Conservation (phyloP, 2,888 invertebrate genomes). For the Deilephila elpenor region DNA sequence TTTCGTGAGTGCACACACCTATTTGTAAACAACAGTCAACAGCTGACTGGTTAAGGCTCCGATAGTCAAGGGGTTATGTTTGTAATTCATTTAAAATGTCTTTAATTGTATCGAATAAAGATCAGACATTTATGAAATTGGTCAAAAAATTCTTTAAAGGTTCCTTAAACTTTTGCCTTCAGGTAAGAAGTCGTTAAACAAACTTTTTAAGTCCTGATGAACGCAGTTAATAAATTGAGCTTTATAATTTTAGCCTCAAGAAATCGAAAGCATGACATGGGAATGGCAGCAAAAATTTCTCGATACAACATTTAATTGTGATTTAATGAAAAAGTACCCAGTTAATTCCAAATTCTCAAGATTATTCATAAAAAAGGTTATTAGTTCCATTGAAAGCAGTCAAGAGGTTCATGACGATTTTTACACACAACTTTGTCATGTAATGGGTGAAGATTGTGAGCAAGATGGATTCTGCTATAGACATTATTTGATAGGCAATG, state of each 20-base stretch:
- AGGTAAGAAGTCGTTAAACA: slow-evolving; percentile 45
- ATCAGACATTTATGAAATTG: slow-evolving; percentile 38
- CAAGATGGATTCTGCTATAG: slow-evolving; percentile 81
- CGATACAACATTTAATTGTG: slow-evolving; percentile 82
- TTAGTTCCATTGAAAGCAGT: slow-evolving; percentile 82
- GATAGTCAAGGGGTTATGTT: too few species aligned
- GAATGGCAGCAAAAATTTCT: slow-evolving; percentile 85
- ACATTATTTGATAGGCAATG: slow-evolving; percentile 84
- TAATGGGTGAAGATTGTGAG: slow-evolving; percentile 66
- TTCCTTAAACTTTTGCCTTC: slow-evolving; percentile 48
- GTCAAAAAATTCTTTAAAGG: slow-evolving; percentile 52
- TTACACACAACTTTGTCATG: slow-evolving; percentile 85
- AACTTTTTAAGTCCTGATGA: background rate
- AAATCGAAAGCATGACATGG: slow-evolving; percentile 68
- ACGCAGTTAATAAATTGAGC: background rate
- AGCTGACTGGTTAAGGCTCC: too few species aligned
- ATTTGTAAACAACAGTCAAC: too few species aligned
- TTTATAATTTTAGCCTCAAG: slow-evolving; percentile 56
- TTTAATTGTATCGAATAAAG: background rate
- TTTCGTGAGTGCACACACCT: too few species aligned
- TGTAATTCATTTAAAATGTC: background rate
- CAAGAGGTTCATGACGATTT: slow-evolving; percentile 87
- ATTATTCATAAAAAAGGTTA: slow-evolving; percentile 87
- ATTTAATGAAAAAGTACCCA: slow-evolving; percentile 84
- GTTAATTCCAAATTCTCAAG: slow-evolving; percentile 86